These are phyloP conservation scores for Chironomus tepperi DNA, from an alignment of 1,140 invertebrate species.

Conservation along the genomic window DNA sequence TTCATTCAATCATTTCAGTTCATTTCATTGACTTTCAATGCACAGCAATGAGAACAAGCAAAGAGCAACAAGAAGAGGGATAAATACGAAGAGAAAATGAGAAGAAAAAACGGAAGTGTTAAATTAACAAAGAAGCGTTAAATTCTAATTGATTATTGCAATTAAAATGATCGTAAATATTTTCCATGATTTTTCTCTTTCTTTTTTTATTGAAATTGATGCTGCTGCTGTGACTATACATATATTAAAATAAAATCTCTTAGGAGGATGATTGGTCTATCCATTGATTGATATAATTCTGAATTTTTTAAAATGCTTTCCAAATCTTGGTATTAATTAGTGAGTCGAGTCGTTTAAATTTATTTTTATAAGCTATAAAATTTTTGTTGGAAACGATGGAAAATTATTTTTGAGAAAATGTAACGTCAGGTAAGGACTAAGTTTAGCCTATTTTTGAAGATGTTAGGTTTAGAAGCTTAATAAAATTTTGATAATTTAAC, in stretches of 20 bases:
- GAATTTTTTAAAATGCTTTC: neutral
- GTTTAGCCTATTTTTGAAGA: too few species aligned
- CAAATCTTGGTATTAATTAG: neutral
- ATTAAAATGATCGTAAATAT: constrained; percentile 2
- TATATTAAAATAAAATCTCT: neutral
- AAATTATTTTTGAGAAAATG: too few species aligned
- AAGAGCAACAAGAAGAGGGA: neutral
- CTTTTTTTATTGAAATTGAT: neutral
- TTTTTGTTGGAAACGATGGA: too few species aligned
- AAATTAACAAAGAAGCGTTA: constrained; percentile 14
- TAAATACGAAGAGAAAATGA: neutral
- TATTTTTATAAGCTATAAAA: too few species aligned
- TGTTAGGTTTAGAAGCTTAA: too few species aligned
- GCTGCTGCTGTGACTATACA: neutral
- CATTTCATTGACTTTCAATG: neutral
- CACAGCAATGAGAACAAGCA: neutral
- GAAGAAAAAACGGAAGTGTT: constrained; percentile 7
- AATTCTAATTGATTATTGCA: constrained; percentile 14
- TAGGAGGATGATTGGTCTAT: neutral
- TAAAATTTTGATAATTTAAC: too few species aligned
- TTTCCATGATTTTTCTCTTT: neutral
- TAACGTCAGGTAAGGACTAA: too few species aligned
- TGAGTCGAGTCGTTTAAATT: too few species aligned
- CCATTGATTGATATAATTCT: neutral
- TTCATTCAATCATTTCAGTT: too few species aligned